Conservation (phyloP, 2,797 vertebrate species). For the Todus mexicanus region DNA sequence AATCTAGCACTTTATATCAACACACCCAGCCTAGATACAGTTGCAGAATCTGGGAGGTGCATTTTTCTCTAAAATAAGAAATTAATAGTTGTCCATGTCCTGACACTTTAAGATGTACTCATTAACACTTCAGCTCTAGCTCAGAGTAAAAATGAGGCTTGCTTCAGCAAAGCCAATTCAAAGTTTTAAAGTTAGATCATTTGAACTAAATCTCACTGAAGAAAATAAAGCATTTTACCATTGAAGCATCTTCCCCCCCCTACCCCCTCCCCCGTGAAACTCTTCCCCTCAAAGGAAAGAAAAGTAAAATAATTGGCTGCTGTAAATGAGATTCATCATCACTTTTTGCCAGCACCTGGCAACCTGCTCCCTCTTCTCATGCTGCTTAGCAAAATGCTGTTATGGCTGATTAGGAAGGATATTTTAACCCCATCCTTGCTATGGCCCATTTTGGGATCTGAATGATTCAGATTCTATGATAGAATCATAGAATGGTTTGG, state of each 20-base stretch:
- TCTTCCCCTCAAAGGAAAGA: neutral
- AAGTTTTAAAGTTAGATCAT: neutral
- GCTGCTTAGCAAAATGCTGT: neutral
- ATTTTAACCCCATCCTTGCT: neutral
- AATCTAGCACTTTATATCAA: neutral
- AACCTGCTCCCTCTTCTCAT: neutral
- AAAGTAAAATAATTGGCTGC: neutral
- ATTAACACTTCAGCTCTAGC: neutral
- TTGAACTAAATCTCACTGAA: neutral
- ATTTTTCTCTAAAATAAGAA: neutral
- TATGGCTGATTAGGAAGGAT: neutral
- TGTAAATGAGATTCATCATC: neutral
- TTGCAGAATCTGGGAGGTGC: neutral
- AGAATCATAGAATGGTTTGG: neutral
- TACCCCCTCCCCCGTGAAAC: neutral
- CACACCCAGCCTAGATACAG: neutral
- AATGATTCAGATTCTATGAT: neutral
- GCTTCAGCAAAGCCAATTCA: neutral
- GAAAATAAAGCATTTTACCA: neutral
- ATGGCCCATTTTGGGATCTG: neutral
- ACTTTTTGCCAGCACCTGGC: neutral
- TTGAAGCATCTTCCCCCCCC: neutral
- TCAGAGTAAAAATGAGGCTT: neutral
- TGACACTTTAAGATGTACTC: neutral
- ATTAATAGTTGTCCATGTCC: neutral